Evolutionary conservation across 2,888 invertebrate genomes (phyloP).

Genomic region (Ennomos fuscantarius): DNA sequence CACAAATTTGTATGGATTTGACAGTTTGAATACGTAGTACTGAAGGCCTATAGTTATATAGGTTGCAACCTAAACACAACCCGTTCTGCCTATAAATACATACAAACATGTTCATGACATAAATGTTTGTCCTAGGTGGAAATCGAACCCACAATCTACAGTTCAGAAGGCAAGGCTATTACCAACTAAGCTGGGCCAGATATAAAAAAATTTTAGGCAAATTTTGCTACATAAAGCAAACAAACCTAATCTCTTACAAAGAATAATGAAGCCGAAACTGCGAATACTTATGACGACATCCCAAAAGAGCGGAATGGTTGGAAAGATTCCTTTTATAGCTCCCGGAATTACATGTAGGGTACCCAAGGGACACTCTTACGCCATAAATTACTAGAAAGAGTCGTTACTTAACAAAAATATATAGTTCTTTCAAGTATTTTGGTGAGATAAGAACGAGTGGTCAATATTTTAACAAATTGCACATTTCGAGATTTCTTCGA

Average conservation of each 20-base stretch:
- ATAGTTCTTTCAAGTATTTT: constrained; percentile 5
- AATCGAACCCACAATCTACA: too few relatives aligned
- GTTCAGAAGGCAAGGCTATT: too few relatives aligned
- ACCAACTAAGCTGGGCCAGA: too few relatives aligned
- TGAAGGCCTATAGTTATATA: too few relatives aligned
- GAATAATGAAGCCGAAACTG: constrained; percentile 21
- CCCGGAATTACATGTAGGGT: constrained; percentile 40
- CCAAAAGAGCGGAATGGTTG: constrained; percentile 27
- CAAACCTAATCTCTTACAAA: constrained; percentile 4
- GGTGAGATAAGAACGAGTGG: background rate
- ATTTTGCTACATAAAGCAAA: background rate
- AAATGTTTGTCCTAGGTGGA: too few relatives aligned
- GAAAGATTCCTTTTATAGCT: constrained; percentile 42
- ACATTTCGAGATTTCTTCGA: too few relatives aligned
- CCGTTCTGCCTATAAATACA: too few relatives aligned
- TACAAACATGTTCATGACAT: too few relatives aligned
- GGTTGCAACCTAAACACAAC: too few relatives aligned
- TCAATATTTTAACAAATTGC: background rate
- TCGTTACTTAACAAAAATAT: constrained; percentile 12
- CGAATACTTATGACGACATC: constrained; percentile 18
- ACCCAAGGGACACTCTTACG: constrained; percentile 33
- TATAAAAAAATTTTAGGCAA: too few relatives aligned
- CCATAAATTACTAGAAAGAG: constrained; percentile 44
- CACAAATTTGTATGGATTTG: too few relatives aligned
- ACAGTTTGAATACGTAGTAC: too few relatives aligned